Evolutionary conservation across 2,113 vertebrate genomes (phyloP).

Genomic region (Trinectes maculatus): DNA sequence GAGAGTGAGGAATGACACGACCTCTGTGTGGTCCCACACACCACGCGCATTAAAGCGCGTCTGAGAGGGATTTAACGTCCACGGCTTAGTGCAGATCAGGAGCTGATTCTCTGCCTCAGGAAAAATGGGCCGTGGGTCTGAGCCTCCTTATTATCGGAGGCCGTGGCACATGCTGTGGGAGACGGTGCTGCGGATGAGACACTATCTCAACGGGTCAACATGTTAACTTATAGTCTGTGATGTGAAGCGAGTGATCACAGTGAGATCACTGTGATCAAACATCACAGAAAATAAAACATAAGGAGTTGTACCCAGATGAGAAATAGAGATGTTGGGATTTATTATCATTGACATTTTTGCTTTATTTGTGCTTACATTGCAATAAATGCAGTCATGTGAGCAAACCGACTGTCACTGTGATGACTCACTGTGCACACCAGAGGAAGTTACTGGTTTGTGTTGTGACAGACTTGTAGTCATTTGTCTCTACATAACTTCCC

Average conservation of each 20-base stretch:
- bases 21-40: constrained; percentile 61
- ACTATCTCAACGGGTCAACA: not conserved
- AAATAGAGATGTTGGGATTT: too few species aligned
- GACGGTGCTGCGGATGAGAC: not conserved
- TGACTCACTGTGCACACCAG: too few species aligned
- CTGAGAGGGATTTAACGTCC: constrained; percentile 73
- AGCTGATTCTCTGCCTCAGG: constrained; percentile 49
- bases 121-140: constrained; percentile 33
- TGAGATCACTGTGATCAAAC: too few species aligned
- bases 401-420: too few species aligned
- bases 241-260: not conserved
- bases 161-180: not conserved
- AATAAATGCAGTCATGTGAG: too few species aligned
- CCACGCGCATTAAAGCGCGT: constrained; percentile 61
- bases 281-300: too few species aligned
- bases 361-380: too few species aligned
- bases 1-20: constrained; percentile 59
- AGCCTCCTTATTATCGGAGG: constrained; percentile 28
- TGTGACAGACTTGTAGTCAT: too few species aligned
- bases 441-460: too few species aligned
- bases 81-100: constrained; percentile 72
- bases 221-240: not conserved
- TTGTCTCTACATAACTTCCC: too few species aligned
- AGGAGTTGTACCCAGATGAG: too few species aligned
- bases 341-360: too few species aligned